phyloP scores from a whole-genome alignment of 2,113 vertebrate species.

The Sardina pilchardus region DNA sequence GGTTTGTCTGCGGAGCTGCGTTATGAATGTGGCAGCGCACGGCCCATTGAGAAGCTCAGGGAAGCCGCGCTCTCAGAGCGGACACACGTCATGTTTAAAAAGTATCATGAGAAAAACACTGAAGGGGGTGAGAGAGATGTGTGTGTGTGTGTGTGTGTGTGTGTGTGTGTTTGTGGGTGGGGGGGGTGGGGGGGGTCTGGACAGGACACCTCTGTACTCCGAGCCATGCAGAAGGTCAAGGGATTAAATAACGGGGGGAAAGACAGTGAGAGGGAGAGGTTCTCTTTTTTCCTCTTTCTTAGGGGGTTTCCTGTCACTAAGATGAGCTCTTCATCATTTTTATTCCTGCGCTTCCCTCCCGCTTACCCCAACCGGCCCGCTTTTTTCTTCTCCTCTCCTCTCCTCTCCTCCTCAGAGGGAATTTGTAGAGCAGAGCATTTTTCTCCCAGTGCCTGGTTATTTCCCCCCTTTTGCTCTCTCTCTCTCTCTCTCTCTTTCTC shows the following conservation, averaged over 20 bases:
- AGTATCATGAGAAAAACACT: constrained; percentile 2
- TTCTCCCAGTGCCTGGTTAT: neutral
- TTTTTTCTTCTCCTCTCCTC: too few relatives aligned
- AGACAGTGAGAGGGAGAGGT: constrained; percentile 41
- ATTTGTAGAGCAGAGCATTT: constrained; percentile 14
- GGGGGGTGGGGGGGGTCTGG: neutral
- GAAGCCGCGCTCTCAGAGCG: neutral
- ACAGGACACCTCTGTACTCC: constrained; percentile 34
- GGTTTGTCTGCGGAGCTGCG: neutral
- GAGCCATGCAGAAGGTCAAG: constrained; percentile 42
- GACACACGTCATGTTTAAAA: constrained; percentile 1
- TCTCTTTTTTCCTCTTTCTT: constrained; percentile 25
- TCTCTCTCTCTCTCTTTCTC: neutral
- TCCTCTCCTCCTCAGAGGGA: neutral
- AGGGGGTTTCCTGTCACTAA: constrained; percentile 40
- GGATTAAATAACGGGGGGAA: constrained; percentile 46
- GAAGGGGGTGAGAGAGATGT: too few relatives aligned
- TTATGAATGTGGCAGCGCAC: neutral
- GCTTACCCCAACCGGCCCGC: neutral
- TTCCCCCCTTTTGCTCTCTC: constrained; percentile 3
- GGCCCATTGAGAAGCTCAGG: constrained; percentile 6
- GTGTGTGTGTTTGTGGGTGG: too few relatives aligned
- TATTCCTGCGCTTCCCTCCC: constrained; percentile 42
- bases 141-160: too few relatives aligned
- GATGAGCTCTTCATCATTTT: constrained; percentile 46